A percentile compares a stretch with the other conserved stretches of the same genome.
Evolutionary conservation across 2,797 vertebrate species (phyloP).

Genomic region (Periophthalmus magnuspinnatus): DNA sequence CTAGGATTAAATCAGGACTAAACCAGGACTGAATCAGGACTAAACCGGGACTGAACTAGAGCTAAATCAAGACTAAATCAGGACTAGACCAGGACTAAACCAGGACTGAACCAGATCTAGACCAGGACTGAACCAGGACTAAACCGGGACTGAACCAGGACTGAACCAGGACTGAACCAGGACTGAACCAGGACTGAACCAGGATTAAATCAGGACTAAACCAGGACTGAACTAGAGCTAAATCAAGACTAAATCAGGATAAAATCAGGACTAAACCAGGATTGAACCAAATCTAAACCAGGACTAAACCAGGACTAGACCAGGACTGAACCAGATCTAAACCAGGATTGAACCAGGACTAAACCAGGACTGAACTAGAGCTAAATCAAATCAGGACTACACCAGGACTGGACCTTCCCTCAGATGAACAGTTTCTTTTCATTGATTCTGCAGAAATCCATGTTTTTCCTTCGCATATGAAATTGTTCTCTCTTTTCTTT

Average conservation of each 20-base stretch:
- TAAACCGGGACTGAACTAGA: background rate
- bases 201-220: background rate
- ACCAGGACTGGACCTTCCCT: too few species aligned
- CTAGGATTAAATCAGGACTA: too few species aligned
- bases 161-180: background rate
- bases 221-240: too few species aligned
- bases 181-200: background rate
- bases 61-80: background rate
- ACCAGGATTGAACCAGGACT: background rate
- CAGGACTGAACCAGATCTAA: background rate
- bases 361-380: too few species aligned
- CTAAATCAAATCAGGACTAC: too few species aligned
- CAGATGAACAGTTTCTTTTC: too few species aligned
- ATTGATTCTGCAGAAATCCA: too few species aligned
- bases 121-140: background rate
- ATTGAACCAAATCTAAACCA: too few species aligned
- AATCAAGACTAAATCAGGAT: background rate
- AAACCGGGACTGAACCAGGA: background rate
- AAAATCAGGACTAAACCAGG: background rate
- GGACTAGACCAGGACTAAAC: background rate
- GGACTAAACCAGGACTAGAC: background rate
- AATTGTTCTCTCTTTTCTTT: too few species aligned
- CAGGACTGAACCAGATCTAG: background rate
- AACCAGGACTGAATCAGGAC: too few species aligned
- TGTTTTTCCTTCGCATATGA: too few species aligned